phyloP scores from a whole-genome alignment of 2,113 vertebrate genomes.

The Ctenodactylus gundi region DNA sequence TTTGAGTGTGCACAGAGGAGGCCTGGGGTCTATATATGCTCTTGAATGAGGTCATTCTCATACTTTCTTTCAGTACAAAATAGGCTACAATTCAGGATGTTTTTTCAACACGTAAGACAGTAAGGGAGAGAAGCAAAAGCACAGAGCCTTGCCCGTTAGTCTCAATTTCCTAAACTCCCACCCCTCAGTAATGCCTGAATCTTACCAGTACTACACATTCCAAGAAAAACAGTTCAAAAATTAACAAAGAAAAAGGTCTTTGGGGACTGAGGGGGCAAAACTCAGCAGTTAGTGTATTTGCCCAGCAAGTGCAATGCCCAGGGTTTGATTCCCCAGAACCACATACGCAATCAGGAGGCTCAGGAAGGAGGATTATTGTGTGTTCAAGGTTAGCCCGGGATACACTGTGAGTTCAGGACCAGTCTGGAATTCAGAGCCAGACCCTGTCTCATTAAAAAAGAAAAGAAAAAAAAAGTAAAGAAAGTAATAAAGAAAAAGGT shows the following conservation, averaged over 20 bases:
- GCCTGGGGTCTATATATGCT: neutral
- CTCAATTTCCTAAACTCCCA: no score
- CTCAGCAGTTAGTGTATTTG: no score
- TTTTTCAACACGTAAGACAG: neutral
- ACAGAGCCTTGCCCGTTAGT: neutral
- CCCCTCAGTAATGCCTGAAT: neutral
- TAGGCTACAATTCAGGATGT: neutral
- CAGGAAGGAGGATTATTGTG: no score
- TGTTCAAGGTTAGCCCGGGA: no score
- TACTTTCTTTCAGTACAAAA: neutral
- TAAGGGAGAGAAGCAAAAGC: neutral
- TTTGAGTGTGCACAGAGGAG: neutral
- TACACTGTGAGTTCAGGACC: no score
- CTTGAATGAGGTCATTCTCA: neutral
- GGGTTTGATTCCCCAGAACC: no score
- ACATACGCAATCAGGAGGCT: no score
- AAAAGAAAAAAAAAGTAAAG: no score
- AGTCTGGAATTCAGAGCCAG: no score
- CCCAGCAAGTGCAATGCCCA: no score
- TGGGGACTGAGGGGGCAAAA: no score
- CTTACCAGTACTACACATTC: neutral
- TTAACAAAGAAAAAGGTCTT: neutral
- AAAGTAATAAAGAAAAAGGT: neutral
- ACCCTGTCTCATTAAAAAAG: no score
- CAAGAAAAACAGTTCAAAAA: neutral